phyloP scores from a whole-genome alignment of 2,797 vertebrate genomes.

The Coregonus ussuriensis region DNA sequence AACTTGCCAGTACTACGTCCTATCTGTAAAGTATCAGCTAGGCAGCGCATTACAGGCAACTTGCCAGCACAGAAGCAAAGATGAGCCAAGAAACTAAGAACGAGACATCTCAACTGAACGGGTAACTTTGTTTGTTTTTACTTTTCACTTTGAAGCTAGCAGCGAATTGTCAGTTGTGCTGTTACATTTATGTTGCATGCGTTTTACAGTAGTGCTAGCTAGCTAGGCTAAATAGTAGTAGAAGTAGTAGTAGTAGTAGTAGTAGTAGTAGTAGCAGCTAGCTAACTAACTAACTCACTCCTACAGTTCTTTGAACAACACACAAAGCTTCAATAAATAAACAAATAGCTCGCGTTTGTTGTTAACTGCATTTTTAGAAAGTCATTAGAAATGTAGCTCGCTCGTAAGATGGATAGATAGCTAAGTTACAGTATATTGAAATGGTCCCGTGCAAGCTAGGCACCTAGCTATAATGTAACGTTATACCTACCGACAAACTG shows the following conservation, averaged over 20 bases:
- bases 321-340: no score
- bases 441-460: no score
- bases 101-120: slow-evolving; percentile 1
- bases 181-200: not conserved
- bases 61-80: not conserved
- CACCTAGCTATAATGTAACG: no score
- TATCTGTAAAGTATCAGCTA: not conserved
- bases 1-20: not conserved
- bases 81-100: slow-evolving; percentile 13
- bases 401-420: no score
- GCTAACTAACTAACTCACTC: not conserved
- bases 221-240: not conserved
- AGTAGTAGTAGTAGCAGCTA: not conserved
- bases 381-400: not conserved
- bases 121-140: slow-evolving; percentile 7
- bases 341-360: not conserved
- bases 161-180: not conserved
- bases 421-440: no score
- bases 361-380: not conserved
- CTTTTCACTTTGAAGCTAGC: not conserved
- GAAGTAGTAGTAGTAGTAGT: no score
- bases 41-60: no score
- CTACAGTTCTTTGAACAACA: not conserved
- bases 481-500: no score
- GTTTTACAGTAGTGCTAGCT: not conserved